These are phyloP conservation scores for Archivesica marissinica DNA, from an alignment of 1,140 invertebrate genomes.

Conservation along the genomic window DNA sequence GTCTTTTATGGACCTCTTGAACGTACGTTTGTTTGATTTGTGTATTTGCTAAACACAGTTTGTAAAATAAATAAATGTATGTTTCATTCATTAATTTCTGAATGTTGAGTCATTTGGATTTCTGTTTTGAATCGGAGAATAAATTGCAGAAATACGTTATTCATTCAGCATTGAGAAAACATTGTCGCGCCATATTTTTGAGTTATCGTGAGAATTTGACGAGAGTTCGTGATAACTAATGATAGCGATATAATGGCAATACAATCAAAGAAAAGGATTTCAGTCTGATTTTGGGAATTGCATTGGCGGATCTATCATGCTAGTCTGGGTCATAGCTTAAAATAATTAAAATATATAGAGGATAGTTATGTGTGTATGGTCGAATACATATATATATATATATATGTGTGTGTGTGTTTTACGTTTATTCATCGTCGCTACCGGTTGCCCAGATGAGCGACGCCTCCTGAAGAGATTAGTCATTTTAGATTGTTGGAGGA, in stretches of 20 bases:
- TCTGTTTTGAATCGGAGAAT: constrained; percentile 28
- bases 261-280: constrained; percentile 40
- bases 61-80: background rate
- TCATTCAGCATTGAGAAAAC: constrained; percentile 42
- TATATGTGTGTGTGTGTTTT: too few relatives aligned
- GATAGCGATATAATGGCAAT: constrained; percentile 50
- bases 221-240: constrained; percentile 58
- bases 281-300: constrained; percentile 33
- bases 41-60: background rate
- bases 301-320: too few relatives aligned
- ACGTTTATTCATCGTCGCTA: too few relatives aligned
- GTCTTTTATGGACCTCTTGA: too few relatives aligned
- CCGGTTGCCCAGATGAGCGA: too few relatives aligned
- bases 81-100: constrained; percentile 14
- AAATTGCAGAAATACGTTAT: constrained; percentile 38
- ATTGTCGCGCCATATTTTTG: constrained; percentile 46
- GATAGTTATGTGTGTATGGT: too few relatives aligned
- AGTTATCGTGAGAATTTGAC: constrained; percentile 58
- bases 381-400: too few relatives aligned
- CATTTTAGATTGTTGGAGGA: too few relatives aligned
- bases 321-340: too few relatives aligned
- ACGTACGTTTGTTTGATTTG: background rate
- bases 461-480: too few relatives aligned
- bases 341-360: too few relatives aligned
- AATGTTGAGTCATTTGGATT: constrained; percentile 21